phyloP scores from a whole-genome alignment of 37 sponge, comb jelly and placozoan genomes.

The Eunapius fragilis region DNA sequence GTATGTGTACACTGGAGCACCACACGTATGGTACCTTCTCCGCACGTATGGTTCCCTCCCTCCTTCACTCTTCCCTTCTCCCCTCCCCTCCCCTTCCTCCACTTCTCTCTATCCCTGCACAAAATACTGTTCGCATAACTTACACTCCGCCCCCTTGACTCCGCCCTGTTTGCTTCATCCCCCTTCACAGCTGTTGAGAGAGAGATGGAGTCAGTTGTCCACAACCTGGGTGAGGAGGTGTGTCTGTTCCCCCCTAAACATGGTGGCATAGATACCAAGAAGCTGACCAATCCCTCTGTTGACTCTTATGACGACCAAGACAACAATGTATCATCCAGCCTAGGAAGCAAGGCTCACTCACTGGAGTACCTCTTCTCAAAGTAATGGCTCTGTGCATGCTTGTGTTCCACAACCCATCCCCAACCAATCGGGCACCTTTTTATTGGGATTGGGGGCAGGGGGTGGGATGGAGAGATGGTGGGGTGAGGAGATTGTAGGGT shows the following conservation, averaged over 20 bases:
- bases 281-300: not conserved
- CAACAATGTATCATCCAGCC: not conserved
- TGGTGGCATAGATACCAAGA: constrained; percentile 36
- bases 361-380: not conserved
- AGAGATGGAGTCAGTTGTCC: constrained; percentile 24
- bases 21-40: not conserved
- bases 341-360: not conserved
- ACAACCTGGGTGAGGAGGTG: constrained; percentile 6
- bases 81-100: not conserved
- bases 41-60: no score
- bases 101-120: not conserved
- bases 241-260: constrained; percentile 13
- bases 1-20: not conserved
- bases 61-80: not conserved
- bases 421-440: not conserved
- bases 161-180: not conserved
- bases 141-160: not conserved
- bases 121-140: no score
- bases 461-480: no score
- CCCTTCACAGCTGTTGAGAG: constrained; percentile 13
- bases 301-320: not conserved
- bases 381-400: not conserved
- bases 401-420: not conserved
- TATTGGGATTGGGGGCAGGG: no score
- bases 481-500: no score